Evolutionary conservation across 1,140 invertebrate genomes (phyloP).

Genomic region (Limonius californicus): DNA sequence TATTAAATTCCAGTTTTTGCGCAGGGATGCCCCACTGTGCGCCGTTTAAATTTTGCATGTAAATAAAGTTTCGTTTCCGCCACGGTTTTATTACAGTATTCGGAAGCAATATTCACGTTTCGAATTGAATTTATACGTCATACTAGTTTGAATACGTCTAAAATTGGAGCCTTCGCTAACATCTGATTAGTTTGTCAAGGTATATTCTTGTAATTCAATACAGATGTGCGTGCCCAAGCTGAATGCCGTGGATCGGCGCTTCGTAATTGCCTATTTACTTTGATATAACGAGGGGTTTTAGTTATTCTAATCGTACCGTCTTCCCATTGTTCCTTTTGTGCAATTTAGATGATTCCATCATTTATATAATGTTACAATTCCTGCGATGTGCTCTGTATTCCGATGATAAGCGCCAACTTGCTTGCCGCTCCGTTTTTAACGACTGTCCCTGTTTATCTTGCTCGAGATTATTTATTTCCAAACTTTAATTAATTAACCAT

Average conservation of each 20-base stretch:
- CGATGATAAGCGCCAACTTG: neutral
- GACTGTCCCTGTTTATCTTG: neutral
- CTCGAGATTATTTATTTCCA: neutral
- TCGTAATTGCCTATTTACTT: conserved; percentile 14
- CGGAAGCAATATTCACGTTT: neutral
- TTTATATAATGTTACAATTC: conserved; percentile 12
- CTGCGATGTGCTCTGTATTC: neutral
- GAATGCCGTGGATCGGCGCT: conserved; percentile 4
- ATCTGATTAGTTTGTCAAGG: conserved; percentile 12
- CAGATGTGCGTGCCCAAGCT: conserved; percentile 10
- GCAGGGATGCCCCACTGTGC: too few relatives aligned
- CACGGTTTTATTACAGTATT: too few relatives aligned
- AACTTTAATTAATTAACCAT: neutral
- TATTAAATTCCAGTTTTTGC: too few relatives aligned
- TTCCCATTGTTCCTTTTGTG: conserved; percentile 12
- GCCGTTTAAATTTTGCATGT: too few relatives aligned
- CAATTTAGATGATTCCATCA: conserved; percentile 8
- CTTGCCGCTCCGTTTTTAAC: neutral
- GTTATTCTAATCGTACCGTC: conserved; percentile 6
- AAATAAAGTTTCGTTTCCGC: too few relatives aligned
- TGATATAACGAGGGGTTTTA: conserved; percentile 14
- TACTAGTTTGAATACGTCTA: neutral
- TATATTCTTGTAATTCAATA: conserved; percentile 13
- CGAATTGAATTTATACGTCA: conserved; percentile 3
- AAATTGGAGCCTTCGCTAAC: neutral